Conservation (phyloP, 2,888 invertebrate species). For the Lacanobia oleracea region DNA sequence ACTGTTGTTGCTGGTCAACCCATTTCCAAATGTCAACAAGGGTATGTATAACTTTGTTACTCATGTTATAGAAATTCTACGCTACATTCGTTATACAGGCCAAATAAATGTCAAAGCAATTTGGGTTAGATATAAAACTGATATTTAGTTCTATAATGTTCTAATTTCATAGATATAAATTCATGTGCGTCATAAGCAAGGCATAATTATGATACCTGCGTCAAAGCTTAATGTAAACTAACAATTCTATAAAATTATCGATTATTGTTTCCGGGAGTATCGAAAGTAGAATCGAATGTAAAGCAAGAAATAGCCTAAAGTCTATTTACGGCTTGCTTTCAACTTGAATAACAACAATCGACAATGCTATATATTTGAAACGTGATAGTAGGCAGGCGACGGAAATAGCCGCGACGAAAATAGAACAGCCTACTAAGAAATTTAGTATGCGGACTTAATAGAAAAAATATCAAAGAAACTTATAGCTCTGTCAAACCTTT, state of each 20-base stretch:
- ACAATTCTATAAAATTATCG: slow-evolving; percentile 14
- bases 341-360: slow-evolving; percentile 59
- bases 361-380: slow-evolving; percentile 60
- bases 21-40: slow-evolving; percentile 37
- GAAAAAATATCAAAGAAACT: slow-evolving; percentile 45
- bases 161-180: slow-evolving; percentile 61
- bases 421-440: slow-evolving; percentile 55
- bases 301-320: slow-evolving; percentile 12
- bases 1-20: slow-evolving; percentile 34
- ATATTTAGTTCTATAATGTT: slow-evolving; percentile 62
- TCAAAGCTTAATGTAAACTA: slow-evolving; percentile 32
- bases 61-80: slow-evolving; percentile 50
- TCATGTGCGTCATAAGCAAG: slow-evolving; percentile 56
- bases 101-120: slow-evolving; percentile 67
- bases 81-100: slow-evolving; percentile 61
- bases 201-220: slow-evolving; percentile 36
- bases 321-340: slow-evolving; percentile 58
- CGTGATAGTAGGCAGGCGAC: slow-evolving; percentile 52
- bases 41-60: slow-evolving; percentile 26
- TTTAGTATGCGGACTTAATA: slow-evolving; percentile 38
- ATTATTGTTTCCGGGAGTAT: slow-evolving; percentile 20
- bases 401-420: slow-evolving; percentile 62
- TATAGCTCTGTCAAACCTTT: slow-evolving; percentile 5
- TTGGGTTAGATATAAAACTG: slow-evolving; percentile 65
- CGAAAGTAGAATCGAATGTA: slow-evolving; percentile 44